Conservation (phyloP, 2,113 vertebrate species). For the Peucedramus taeniatus region DNA sequence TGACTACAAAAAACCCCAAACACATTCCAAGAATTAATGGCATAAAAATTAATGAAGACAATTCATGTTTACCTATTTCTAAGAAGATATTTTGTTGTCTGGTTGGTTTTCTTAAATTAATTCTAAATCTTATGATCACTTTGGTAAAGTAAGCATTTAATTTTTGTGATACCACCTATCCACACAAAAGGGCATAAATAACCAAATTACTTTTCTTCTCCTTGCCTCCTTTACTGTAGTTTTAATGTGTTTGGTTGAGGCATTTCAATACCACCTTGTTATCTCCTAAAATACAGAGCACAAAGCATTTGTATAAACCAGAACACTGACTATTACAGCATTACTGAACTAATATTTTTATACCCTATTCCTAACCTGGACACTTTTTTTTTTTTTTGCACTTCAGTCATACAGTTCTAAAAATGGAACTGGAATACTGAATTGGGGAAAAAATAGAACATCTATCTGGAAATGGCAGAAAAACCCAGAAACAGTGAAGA, state of each 20-base stretch:
- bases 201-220: not conserved
- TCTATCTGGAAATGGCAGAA: not conserved
- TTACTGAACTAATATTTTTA: not conserved
- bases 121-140: not conserved
- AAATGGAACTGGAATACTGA: not conserved
- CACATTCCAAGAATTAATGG: not conserved
- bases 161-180: not conserved
- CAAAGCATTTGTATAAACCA: not conserved
- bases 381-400: not conserved
- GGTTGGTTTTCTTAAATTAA: not conserved
- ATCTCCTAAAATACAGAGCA: not conserved
- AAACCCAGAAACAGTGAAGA: not conserved
- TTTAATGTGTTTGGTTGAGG: not conserved
- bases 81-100: not conserved
- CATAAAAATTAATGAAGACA: not conserved
- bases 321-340: not conserved
- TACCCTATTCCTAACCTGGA: not conserved
- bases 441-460: not conserved
- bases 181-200: not conserved
- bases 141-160: rapidly evolving
- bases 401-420: not conserved
- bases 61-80: not conserved
- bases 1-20: not conserved
- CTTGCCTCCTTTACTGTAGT: not conserved
- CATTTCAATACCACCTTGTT: not conserved